These are phyloP conservation scores for Muscicapa comitata DNA, from an alignment of 2,797 vertebrate genomes.

Conservation along the genomic window DNA sequence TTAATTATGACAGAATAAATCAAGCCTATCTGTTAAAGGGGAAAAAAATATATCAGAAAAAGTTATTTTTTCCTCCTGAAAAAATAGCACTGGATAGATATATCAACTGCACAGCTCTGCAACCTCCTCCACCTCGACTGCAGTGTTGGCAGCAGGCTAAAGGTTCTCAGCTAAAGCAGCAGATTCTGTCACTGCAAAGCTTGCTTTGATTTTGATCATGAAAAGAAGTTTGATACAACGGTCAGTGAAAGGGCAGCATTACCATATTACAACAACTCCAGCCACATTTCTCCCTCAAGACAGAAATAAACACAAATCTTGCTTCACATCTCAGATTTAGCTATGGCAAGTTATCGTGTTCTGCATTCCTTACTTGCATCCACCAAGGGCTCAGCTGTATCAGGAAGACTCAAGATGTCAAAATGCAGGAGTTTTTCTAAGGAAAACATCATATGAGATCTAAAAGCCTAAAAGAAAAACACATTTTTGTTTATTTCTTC, in stretches of 20 bases:
- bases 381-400: not conserved
- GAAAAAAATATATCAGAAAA: not conserved
- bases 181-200: not conserved
- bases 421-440: not conserved
- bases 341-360: not conserved
- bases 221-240: not conserved
- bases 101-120: not conserved
- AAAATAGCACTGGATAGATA: not conserved
- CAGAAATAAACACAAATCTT: not conserved
- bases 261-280: not conserved
- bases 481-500: not conserved
- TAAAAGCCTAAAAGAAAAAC: not conserved
- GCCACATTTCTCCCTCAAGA: not conserved
- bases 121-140: slow-evolving; percentile 17
- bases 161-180: not conserved
- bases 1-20: not conserved
- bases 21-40: not conserved
- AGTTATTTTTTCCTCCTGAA: not conserved
- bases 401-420: not conserved
- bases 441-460: fast-evolving
- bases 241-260: slow-evolving; percentile 16
- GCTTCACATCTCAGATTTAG: not conserved
- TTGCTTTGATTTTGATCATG: not conserved
- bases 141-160: not conserved
- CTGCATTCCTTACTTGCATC: not conserved